Evolutionary conservation across 2,888 invertebrate species (phyloP).

Genomic region (Torymus aiolomorphi): DNA sequence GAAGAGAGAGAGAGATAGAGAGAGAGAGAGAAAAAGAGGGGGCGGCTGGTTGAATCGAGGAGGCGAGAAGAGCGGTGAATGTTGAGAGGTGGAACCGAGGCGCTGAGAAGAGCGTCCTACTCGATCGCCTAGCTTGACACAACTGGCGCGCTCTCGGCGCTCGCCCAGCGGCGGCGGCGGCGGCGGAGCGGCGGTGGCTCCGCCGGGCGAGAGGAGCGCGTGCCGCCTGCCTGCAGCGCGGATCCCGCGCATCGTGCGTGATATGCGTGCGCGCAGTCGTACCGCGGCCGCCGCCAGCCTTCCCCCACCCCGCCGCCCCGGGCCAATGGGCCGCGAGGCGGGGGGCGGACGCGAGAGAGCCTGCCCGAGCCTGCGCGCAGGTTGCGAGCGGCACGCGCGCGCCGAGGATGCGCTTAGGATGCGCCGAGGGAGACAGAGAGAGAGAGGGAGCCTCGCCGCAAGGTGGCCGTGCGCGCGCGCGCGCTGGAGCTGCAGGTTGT

Average conservation of each 20-base stretch:
- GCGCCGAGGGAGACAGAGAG: too few species aligned
- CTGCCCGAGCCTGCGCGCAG: not conserved
- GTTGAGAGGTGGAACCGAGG: conserved; percentile 72
- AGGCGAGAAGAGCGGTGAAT: conserved; percentile 62
- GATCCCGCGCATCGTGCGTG: not conserved
- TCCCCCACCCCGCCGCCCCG: not conserved
- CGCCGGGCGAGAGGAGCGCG: conserved; percentile 57
- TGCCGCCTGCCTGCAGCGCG: conserved; percentile 7
- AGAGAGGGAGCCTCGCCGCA: too few species aligned
- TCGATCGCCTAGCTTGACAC: conserved; percentile 76
- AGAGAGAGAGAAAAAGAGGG: conserved; percentile 41
- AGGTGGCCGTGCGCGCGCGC: too few species aligned
- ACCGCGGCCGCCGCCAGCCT: not conserved
- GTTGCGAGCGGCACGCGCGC: too few species aligned
- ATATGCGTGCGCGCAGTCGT: not conserved
- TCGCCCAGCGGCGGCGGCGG: not conserved
- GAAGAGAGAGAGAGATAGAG: conserved; percentile 39
- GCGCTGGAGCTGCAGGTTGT: too few species aligned
- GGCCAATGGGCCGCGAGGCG: not conserved
- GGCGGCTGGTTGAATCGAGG: conserved; percentile 43
- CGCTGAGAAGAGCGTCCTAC: conserved; percentile 74
- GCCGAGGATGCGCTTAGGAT: too few species aligned
- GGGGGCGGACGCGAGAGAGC: not conserved
- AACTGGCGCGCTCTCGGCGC: conserved; percentile 68
- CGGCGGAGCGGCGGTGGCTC: conserved; percentile 2